Percentiles rank a stretch among this genome's conserved stretches.
Evolutionary conservation across 2,113 vertebrate genomes (phyloP).

Genomic region (Seriola dumerili): DNA sequence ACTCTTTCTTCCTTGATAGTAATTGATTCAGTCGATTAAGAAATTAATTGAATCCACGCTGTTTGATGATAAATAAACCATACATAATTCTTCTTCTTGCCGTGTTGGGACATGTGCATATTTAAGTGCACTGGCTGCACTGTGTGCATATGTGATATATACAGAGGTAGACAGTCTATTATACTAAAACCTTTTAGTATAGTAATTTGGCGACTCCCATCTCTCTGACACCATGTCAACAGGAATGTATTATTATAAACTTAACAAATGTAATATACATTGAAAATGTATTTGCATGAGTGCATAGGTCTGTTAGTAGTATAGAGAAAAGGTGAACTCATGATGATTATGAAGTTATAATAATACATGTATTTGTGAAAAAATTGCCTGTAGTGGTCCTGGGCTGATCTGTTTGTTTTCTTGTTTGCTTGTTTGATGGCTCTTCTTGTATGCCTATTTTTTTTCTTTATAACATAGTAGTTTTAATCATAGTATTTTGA

Average conservation of each 20-base stretch:
- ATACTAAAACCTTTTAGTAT: no score
- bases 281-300: not conserved
- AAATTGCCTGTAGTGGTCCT: not conserved
- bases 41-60: not conserved
- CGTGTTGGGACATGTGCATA: not conserved
- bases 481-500: not conserved
- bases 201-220: not conserved
- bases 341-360: not conserved
- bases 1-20: not conserved
- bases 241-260: no score
- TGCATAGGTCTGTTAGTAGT: not conserved
- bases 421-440: not conserved
- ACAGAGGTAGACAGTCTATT: no score
- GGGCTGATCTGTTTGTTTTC: not conserved
- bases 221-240: not conserved
- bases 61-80: not conserved
- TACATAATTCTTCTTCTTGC: not conserved
- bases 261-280: not conserved
- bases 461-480: not conserved
- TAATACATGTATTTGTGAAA: not conserved
- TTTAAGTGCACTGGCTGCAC: not conserved
- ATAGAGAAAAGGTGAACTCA: not conserved
- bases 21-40: not conserved
- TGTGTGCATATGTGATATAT: not conserved
- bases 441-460: not conserved